Base-by-base conservation (phyloP, 2,888 invertebrate species). In the Eudemis profundana region DNA sequence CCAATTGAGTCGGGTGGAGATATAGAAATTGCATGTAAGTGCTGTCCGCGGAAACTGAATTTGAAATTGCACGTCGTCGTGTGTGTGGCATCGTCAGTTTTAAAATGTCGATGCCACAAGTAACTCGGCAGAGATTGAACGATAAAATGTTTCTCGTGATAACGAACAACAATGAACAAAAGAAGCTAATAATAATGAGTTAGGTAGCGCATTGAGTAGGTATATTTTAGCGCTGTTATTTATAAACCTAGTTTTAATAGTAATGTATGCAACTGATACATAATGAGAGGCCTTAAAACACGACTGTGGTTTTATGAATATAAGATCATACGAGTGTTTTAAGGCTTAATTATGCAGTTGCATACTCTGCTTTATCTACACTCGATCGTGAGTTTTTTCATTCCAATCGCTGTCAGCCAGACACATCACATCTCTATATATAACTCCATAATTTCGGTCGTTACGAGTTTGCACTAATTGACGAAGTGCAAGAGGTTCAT, bases 401-500 rank as follows among this genome's bases (percentile, higher is more conserved):
- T 14, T n/a, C 33, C 5, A 4, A 10, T 10, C 10, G 5, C 8
- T 33, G 8, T 8, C 33, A 33, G 10, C 10, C 2, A 12, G 5
- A 10, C 10, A 33, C 10, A 33, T 10, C 33, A 33, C 12, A 10
- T 7, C 5, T 33, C 5, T 33, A 12, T 10, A 4, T 33, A 33
- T 33, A 2, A 44, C 42, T 44, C 17, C 44, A 56, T 29, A 44
- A 64, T 53, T 14, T 57, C 19, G 46, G 46, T 46, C 44, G 50
- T 57, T 53, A 57, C 57, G 63, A 61, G 59, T 40, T 53, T 54
- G 29, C 42, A 65, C 60, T 72, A 74, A 75, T 74, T 73, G 71
- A 68, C 61, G 59, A 59, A 67, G 68, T 63, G 71, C 71, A 70
- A 72, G 65, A 69, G 65, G 70, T 72, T 72, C 72, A 74, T 74